Evolutionary conservation across 1,140 invertebrate genomes (phyloP), one percentile per base, ranked within the genome.

Genomic region (Atta cephalotes): DNA sequence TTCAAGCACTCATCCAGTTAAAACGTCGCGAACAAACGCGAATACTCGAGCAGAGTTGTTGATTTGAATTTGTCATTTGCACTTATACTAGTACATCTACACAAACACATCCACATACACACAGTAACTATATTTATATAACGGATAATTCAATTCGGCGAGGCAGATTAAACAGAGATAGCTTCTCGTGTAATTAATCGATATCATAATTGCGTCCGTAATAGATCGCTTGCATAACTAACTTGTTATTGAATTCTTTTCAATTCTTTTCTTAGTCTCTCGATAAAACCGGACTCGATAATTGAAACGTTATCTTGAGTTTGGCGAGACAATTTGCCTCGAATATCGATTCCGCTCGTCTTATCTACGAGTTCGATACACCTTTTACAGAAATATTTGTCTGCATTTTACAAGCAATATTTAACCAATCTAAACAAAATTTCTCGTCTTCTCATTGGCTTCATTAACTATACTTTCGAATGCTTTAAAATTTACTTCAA

Each of bases 231-330:
- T 78, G 18, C 49, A 16, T 66, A 80, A 80, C 39, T 31, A 18
- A 39, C 65, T 80, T 31, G 63, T 80, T 80, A 80, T 79, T 28
- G 62, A 53, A 10, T 68, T n/a, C 56, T 31, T 49, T 68, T 70
- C 31, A 7, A 80, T 56, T 58, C 49, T 80, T 68, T 68, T 7
- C n/a, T 53, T 21, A 35, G 5, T 25, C 6, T 14, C 0, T 18
- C 25, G 25, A 65, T 25, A 65, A 53, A 31, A 7, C 6, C 60
- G 3, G 21, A 16, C 25, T 31, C 25, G 45, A 65, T 79, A 79
- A 65, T 65, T 65, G 18, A 51, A 65, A 65, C 7, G 25, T 25
- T 80, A 39, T 70, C 14, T 68, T 14, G 16, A 56, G 49, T 53
- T 80, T 21, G 16, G 25, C 12, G 45, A 53, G 10, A 70, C 28